Percentiles rank a stretch among this genome's conserved stretches.
Conservation (phyloP, 2,888 invertebrate species). For the Heliconius cydno region DNA sequence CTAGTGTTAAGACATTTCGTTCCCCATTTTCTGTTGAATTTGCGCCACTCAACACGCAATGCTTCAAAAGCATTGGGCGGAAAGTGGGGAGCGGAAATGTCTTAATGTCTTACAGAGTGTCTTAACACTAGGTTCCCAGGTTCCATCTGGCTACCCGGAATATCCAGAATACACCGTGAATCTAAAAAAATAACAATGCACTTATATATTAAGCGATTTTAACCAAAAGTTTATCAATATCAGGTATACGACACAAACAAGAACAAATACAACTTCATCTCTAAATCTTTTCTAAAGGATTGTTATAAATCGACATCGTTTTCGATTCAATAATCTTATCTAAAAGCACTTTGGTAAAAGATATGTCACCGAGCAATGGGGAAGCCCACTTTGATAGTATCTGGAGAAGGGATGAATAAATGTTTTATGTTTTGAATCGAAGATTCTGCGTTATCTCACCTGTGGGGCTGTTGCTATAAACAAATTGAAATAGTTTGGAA, state of each 20-base stretch:
- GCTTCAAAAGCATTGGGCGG: too few relatives aligned
- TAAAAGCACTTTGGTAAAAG: slow-evolving; percentile 39
- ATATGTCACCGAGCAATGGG: slow-evolving; percentile 43
- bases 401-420: slow-evolving; percentile 66
- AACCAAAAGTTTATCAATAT: background rate
- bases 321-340: slow-evolving; percentile 43
- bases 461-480: background rate
- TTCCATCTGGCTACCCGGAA: background rate
- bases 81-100: too few relatives aligned
- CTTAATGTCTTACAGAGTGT: too few relatives aligned
- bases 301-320: slow-evolving; percentile 27
- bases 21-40: too few relatives aligned
- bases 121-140: background rate
- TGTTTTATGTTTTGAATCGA: slow-evolving; percentile 64
- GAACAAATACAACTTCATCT: background rate
- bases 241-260: background rate
- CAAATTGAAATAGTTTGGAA: background rate
- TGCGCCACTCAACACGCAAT: too few relatives aligned
- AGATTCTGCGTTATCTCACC: slow-evolving; percentile 59
- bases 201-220: background rate
- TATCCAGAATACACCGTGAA: too few relatives aligned
- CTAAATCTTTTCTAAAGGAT: background rate
- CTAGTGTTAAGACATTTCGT: too few relatives aligned
- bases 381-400: slow-evolving; percentile 58
- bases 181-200: too few relatives aligned